Base-by-base conservation (phyloP, 2,888 invertebrate species). In the Mechanitis mazaeus region DNA sequence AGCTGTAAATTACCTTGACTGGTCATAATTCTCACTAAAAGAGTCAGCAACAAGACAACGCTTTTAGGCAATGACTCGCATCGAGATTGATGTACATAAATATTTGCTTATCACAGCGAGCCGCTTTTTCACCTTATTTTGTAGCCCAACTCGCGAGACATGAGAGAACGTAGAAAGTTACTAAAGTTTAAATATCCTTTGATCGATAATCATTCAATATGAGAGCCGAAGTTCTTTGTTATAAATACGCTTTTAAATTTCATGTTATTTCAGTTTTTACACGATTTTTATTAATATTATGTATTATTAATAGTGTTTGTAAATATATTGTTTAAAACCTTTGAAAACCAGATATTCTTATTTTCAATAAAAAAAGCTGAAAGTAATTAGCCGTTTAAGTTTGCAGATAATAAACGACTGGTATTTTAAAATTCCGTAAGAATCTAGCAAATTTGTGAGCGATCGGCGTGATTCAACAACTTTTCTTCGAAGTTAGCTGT, bases 391-490 rank as follows among this genome's bases (percentile, higher is more conserved):
- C 64, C 61, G 54, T 35, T 61, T 58, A 70, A 69, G 58, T 80
- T 71, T 56, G 59, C 62, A 76, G 85, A 85, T 87, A 87, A 85
- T 80, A 78, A 72, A 75, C 74, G 76, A 71, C 75, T 73, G 76
- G 74, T 82, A 84, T 84, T 85, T 87, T 85, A 82, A 87, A 87
- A 86, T 85, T 83, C 85, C 79, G 79, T 77, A 77, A 82, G 85
- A 85, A 71, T 65, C 69, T 71, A 83, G 83, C 87, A 85, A 87
- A 87, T 87, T 87, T 84, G 83, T 81, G 79, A 84, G 80, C 83
- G 85, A 87, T 86, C 83, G 84, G 77, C 83, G 81, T 83, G 86
- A 87, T 88, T 87, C 85, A 79, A 79, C 84, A 87, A 87, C 83
- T 84, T 85, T 79, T 75, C 75, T 66, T 70, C 72, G 64, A 85